Conservation (phyloP, 2,797 vertebrate genomes). For the Acanthurus lineatus region DNA sequence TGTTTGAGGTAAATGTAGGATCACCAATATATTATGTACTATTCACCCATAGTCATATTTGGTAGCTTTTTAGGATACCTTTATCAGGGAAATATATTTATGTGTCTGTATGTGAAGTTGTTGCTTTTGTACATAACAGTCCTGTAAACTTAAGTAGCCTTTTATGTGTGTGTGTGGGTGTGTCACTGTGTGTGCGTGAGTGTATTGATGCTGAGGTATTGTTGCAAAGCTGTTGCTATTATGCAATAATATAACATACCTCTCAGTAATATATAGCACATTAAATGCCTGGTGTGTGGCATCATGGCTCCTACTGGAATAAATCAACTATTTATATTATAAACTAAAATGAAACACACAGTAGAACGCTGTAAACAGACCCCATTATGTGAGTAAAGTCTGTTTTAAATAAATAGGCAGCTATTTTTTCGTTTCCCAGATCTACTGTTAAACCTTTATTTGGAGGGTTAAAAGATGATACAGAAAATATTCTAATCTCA, state of each 20-base stretch:
- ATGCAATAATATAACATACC: slow-evolving; percentile 73
- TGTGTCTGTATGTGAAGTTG: slow-evolving; percentile 63
- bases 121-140: slow-evolving; percentile 84
- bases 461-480: slow-evolving; percentile 11
- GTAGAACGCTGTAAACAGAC: slow-evolving; percentile 35
- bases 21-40: slow-evolving; percentile 77
- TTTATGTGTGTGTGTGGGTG: slow-evolving; percentile 53
- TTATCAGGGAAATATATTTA: slow-evolving; percentile 77
- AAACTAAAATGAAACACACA: slow-evolving; percentile 24
- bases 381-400: not conserved
- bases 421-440: slow-evolving; percentile 48
- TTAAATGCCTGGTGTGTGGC: slow-evolving; percentile 42
- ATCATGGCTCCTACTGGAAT: slow-evolving; percentile 49
- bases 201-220: slow-evolving; percentile 52
- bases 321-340: slow-evolving; percentile 53
- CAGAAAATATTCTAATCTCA: not conserved
- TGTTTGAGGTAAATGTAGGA: slow-evolving; percentile 76
- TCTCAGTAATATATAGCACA: slow-evolving; percentile 57
- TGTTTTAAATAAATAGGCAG: slow-evolving; percentile 36
- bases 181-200: not conserved
- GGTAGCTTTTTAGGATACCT: slow-evolving; percentile 84
- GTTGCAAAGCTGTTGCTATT: slow-evolving; percentile 58
- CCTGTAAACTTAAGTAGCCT: slow-evolving; percentile 72
- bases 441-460: slow-evolving; percentile 51
- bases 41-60: slow-evolving; percentile 76